Evolutionary conservation across 2,797 vertebrate genomes (phyloP).

Genomic region (Hipposideros larvatus): DNA sequence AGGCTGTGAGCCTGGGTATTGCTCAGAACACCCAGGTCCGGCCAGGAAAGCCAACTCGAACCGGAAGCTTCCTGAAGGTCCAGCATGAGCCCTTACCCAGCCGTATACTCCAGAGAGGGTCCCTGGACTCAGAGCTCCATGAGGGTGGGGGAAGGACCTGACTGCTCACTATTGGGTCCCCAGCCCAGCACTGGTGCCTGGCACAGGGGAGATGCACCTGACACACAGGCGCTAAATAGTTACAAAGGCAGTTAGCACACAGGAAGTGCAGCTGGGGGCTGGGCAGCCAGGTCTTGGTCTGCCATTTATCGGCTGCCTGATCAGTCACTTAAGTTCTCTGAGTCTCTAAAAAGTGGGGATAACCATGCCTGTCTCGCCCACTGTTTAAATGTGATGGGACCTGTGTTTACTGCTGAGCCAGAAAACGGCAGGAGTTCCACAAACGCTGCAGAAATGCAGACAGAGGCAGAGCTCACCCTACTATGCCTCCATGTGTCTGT

Average conservation of each 20-base stretch:
- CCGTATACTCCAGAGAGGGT: background rate
- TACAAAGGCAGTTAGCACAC: no score
- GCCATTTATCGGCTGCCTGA: background rate
- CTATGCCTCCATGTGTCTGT: no score
- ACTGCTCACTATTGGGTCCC: background rate
- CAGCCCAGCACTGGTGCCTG: background rate
- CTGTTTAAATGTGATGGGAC: background rate
- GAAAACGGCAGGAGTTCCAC: background rate
- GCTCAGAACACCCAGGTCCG: background rate
- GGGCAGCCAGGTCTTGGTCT: background rate
- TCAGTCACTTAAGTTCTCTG: background rate
- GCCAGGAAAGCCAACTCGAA: background rate
- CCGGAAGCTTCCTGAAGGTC: background rate
- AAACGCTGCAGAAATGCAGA: fast-evolving
- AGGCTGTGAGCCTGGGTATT: background rate
- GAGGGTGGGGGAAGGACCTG: background rate
- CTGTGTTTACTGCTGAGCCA: background rate
- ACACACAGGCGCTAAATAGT: no score
- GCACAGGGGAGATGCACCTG: background rate
- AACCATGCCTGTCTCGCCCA: background rate
- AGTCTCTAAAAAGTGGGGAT: background rate
- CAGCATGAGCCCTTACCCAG: background rate
- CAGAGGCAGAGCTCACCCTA: background rate
- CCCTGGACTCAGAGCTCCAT: background rate
- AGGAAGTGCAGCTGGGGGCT: no score